Base-by-base conservation (phyloP, 2,888 invertebrate species). In the Diadegma fenestrale region DNA sequence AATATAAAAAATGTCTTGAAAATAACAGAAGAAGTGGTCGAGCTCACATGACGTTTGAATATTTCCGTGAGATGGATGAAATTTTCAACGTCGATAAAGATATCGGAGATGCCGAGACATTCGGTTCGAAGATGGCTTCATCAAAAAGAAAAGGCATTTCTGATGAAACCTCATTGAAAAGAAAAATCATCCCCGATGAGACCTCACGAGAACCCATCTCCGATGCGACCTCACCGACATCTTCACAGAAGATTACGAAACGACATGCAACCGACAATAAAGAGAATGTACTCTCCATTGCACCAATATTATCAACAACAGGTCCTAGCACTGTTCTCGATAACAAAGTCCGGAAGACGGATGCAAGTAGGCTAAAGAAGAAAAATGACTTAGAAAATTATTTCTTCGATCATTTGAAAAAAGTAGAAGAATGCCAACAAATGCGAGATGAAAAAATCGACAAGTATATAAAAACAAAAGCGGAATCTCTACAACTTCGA, bases 21-120 rank as follows among this genome's bases (percentile, higher is more conserved):
- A 61, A 61, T 61, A 61, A 61, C 61, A 22, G 61, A 17, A 61
- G 30, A 61, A 61, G 61, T 61, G 61, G 61, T 30, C 61, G 61
- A 61, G 61, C 61, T 61, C 61, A 26, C 19, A 61, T 61, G 61
- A 61, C 61, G 12, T 61, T 61, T 30, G 61, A 61, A 61, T 61
- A 61, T 61, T 61, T 61, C 61, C 61, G 61, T 22, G 61, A 61
- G 33, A 61, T 61, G 61, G 61, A 61, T 22, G 61, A 30, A 61
- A 61, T 61, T 61, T 61, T 61, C 61, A 61, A 61, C 30, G 33
- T 61, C 33, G 61, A 61, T 30, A 61, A 61, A 61, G 61, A 61
- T 30, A 61, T 61, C n/a, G n/a, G n/a, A n/a, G n/a, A n/a, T n/a
- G n/a, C n/a, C n/a, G n/a, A n/a, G n/a, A n/a, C n/a, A n/a, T n/a